A percentile compares a stretch with the other conserved stretches of the same genome.
phyloP scores from a whole-genome alignment of 1,140 invertebrate genomes.

The Acromyrmex charruanus region DNA sequence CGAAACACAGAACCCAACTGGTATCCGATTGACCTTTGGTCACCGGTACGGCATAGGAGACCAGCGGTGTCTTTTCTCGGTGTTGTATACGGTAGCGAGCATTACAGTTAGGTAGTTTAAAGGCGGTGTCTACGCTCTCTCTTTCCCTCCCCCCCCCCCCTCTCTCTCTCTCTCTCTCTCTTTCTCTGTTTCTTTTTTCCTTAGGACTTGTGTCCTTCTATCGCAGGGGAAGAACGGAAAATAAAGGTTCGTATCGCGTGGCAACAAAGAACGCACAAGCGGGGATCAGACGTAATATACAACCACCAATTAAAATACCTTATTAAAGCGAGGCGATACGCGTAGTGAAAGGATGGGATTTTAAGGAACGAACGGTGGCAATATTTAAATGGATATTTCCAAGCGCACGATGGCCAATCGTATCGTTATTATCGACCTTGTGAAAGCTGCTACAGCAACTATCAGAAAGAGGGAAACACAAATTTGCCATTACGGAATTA shows the following conservation, averaged over 20 bases:
- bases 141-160: not conserved
- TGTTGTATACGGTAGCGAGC: constrained; percentile 66
- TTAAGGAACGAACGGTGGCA: constrained; percentile 64
- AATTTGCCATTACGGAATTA: constrained; percentile 73
- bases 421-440: constrained; percentile 65
- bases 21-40: constrained; percentile 81
- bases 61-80: constrained; percentile 67
- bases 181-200: not conserved
- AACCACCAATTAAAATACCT: constrained; percentile 83
- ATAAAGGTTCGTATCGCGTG: constrained; percentile 27
- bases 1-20: constrained; percentile 75
- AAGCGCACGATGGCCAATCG: constrained; percentile 52
- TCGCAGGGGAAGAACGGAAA: not conserved
- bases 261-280: constrained; percentile 23
- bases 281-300: constrained; percentile 73
- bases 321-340: constrained; percentile 81
- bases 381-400: constrained; percentile 60
- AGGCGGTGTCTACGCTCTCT: not conserved
- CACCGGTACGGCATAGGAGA: constrained; percentile 60
- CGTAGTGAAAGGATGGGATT: constrained; percentile 54
- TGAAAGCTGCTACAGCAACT: constrained; percentile 23
- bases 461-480: constrained; percentile 66
- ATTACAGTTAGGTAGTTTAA: constrained; percentile 67
- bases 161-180: not conserved
- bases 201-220: constrained; percentile 58